Conservation (phyloP, 2,797 vertebrate species). For the Odontamblyopus lacepedii region DNA sequence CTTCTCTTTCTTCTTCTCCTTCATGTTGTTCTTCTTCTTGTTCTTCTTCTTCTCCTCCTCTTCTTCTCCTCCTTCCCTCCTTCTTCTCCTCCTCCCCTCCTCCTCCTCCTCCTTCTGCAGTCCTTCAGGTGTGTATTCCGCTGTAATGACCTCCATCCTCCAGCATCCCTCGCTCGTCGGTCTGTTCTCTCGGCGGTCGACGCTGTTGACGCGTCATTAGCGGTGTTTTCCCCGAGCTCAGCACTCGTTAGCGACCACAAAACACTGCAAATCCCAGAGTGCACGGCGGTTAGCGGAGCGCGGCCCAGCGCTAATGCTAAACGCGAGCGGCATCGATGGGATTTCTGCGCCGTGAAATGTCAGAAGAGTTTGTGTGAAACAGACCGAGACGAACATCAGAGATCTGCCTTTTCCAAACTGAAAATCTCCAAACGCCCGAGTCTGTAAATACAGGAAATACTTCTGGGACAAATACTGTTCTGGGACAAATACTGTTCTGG, state of each 20-base stretch:
- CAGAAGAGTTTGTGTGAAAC: constrained; percentile 14
- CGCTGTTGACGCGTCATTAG: constrained; percentile 60
- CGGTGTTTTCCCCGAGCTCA: constrained; percentile 51
- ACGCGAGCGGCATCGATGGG: constrained; percentile 34
- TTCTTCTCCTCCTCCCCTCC: too few species aligned
- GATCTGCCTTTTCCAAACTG: background rate
- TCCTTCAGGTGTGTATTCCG: constrained; percentile 35
- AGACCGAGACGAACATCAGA: constrained; percentile 18
- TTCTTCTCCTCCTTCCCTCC: too few species aligned
- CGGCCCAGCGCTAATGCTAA: constrained; percentile 21
- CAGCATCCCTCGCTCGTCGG: too few species aligned
- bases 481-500: too few species aligned
- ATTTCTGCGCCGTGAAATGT: constrained; percentile 30
- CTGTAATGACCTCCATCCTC: constrained; percentile 45
- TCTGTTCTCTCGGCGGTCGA: constrained; percentile 5
- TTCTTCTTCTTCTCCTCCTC: too few species aligned
- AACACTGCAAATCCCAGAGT: constrained; percentile 25
- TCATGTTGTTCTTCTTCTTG: too few species aligned
- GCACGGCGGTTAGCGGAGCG: constrained; percentile 14
- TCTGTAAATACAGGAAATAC: too few species aligned
- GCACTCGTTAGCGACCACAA: constrained; percentile 57
- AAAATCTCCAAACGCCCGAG: background rate
- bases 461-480: too few species aligned
- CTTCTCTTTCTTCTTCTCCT: too few species aligned
- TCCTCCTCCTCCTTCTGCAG: too few species aligned